Percentiles rank a stretch among this genome's conserved stretches.
Conservation (phyloP, 1,140 invertebrate genomes). For the Neoseiulus cucumeris region DNA sequence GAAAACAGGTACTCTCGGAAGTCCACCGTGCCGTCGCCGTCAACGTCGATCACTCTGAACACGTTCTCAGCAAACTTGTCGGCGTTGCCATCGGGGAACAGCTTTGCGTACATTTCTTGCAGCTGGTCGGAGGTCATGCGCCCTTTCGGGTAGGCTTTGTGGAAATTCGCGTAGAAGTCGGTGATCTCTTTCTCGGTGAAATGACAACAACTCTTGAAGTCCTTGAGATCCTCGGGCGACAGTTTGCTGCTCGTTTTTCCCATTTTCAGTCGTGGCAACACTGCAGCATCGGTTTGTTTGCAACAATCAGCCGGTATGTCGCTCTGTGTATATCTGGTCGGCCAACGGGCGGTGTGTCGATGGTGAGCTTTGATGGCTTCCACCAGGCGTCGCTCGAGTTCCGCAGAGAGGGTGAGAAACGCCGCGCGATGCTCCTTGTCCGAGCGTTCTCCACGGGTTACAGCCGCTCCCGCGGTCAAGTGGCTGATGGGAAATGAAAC, state of each 20-base stretch:
- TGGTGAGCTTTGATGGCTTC: too few relatives aligned
- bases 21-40: background rate
- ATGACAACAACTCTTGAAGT: background rate
- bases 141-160: constrained; percentile 6
- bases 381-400: too few relatives aligned
- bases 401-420: too few relatives aligned
- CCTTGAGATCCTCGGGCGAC: background rate
- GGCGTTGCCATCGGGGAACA: constrained; percentile 7
- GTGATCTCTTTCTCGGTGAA: constrained; percentile 3
- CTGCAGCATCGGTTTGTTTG: too few relatives aligned
- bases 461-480: too few relatives aligned
- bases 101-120: constrained; percentile 7
- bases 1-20: background rate
- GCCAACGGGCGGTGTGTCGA: too few relatives aligned
- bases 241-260: background rate
- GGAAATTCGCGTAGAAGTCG: background rate
- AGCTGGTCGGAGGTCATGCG: background rate
- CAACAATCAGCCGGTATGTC: too few relatives aligned
- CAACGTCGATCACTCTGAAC: background rate
- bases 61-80: constrained; percentile 9
- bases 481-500: too few relatives aligned
- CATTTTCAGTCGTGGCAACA: background rate
- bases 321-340: too few relatives aligned
- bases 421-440: too few relatives aligned
- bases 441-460: too few relatives aligned